Base-by-base conservation (phyloP, 2,797 vertebrate species). In the Malurus leucopterus region DNA sequence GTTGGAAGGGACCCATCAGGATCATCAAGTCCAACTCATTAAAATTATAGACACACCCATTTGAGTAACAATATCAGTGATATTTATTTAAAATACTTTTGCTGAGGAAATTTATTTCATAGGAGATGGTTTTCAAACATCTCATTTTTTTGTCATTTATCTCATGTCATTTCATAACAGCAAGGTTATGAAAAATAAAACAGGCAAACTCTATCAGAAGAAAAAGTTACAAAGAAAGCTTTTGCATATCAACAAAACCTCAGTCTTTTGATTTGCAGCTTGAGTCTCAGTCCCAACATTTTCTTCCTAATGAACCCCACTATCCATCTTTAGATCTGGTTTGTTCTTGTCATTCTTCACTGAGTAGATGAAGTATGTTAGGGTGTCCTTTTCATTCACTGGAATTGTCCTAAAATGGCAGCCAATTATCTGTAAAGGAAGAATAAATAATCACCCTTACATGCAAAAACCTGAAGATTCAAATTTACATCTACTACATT, bases 311-410 rank as follows among this genome's bases (percentile, higher is more conserved):
- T 98, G 97, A 90, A 98, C 96, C 62, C 97, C 95, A 76, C 97
- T 97, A 84, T 98, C 98, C 90, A 96, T 95, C 95, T 98, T 98
- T 95, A 98, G 96, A 89, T 98, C 97, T 75, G 96, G 54, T 88
- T 98, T 98, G 95, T 96, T 98, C 96, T 98, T 98, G 91, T 98
- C 98, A 76, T 98, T 98, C 96, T 98, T 98, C 95, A 98, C 97
- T 2, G 97, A 98, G 96, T 98, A 98, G 96, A 98, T 98, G 96
- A 98, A 98, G 95, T 98, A 98, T 12, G 97, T 97, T 96, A 98
- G 96, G 93, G 98, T 98, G 96, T 98, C 98, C 95, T 98, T 98
- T 95, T 98, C 98, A 88, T 98, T 98, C 96, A 98, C 98, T 84
- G 98, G 97, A 95, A 98, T 98, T 91, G 97, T 98, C 93, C 97